These are phyloP conservation scores for Cichladusa arquata DNA, from an alignment of 2,113 vertebrate species.

Conservation along the genomic window DNA sequence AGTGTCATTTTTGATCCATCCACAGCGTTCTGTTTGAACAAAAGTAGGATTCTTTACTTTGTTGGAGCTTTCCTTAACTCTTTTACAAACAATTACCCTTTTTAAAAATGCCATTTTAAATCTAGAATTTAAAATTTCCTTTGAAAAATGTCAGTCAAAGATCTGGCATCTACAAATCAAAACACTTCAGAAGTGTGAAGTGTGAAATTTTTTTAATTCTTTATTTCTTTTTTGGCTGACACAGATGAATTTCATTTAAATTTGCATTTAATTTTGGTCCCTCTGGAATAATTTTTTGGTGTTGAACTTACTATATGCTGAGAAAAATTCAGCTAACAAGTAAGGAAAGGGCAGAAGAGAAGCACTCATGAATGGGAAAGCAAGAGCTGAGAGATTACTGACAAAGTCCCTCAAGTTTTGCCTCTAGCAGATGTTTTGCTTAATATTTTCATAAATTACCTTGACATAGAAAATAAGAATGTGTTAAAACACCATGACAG, in stretches of 20 bases:
- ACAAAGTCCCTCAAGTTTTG: neutral
- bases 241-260: neutral
- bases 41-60: neutral
- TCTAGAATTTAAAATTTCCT: neutral
- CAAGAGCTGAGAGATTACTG: neutral
- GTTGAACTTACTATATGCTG: neutral
- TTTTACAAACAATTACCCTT: neutral
- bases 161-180: constrained; percentile 32
- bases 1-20: neutral
- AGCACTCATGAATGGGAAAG: neutral
- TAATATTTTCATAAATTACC: neutral
- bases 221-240: neutral
- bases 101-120: neutral
- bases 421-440: neutral
- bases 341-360: neutral
- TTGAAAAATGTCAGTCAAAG: neutral
- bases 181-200: constrained; percentile 7
- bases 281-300: neutral
- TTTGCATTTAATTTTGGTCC: neutral
- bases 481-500: neutral
- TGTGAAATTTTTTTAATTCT: neutral
- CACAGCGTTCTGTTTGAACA: neutral
- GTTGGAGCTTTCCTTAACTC: neutral
- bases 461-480: neutral
- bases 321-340: neutral